A percentile compares a stretch with the other conserved stretches of the same genome.
Evolutionary conservation across 2,113 vertebrate genomes (phyloP).

Genomic region (Pygoscelis antarcticus): DNA sequence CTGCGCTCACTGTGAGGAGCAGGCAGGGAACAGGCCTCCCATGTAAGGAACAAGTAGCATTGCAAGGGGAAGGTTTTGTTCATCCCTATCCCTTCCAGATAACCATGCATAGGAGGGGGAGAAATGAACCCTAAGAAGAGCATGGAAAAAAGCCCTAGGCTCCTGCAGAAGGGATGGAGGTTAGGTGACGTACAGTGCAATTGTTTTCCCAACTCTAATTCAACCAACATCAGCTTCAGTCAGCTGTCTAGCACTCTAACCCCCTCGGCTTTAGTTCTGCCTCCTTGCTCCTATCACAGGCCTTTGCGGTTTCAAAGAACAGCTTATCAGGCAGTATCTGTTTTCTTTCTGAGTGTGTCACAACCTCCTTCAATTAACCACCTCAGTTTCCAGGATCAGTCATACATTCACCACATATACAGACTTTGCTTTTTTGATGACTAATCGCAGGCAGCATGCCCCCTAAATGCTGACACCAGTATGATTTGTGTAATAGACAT

Average conservation of each 20-base stretch:
- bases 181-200: fast-evolving
- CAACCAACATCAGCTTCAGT: not conserved
- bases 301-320: not conserved
- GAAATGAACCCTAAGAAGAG: not conserved
- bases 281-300: not conserved
- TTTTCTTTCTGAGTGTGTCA: not conserved
- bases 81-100: not conserved
- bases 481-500: not conserved
- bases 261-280: not conserved
- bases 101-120: not conserved
- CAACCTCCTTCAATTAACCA: not conserved
- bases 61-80: not conserved
- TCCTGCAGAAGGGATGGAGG: not conserved
- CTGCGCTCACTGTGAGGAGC: not conserved
- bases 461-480: not conserved
- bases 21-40: not conserved
- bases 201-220: not conserved
- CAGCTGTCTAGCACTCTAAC: not conserved
- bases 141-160: not conserved
- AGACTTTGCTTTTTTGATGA: not conserved
- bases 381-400: not conserved
- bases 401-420: not conserved
- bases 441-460: not conserved
- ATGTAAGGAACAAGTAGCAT: not conserved
- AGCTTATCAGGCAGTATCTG: not conserved